Evolutionary conservation across 2,888 invertebrate species (phyloP).

Genomic region (Drosophila pegasa): DNA sequence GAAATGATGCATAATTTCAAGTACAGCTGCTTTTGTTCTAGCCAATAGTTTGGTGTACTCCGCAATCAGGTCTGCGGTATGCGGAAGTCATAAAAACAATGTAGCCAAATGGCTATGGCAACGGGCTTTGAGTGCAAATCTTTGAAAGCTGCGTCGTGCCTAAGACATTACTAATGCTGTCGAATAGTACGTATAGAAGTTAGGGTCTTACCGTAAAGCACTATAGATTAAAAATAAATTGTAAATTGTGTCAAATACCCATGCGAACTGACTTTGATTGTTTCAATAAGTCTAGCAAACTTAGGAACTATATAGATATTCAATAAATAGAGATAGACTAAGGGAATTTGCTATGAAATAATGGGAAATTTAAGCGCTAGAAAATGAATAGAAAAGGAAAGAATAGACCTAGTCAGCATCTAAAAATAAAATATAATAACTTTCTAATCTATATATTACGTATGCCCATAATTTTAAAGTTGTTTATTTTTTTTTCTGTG

Average conservation of each 20-base stretch:
- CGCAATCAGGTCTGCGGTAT: slow-evolving; percentile 10
- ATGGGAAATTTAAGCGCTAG: not conserved
- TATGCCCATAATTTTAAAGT: not conserved
- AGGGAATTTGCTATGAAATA: not conserved
- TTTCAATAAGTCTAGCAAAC: not conserved
- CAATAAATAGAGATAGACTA: not conserved
- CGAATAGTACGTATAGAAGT: not conserved
- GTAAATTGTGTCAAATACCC: too few relatives aligned
- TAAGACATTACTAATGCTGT: not conserved
- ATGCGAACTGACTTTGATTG: not conserved
- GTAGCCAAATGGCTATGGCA: slow-evolving; percentile 35
- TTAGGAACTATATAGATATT: not conserved
- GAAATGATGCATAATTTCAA: slow-evolving; percentile 61
- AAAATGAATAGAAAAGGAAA: not conserved
- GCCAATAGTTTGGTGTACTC: slow-evolving; percentile 15
- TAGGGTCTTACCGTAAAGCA: too few relatives aligned
- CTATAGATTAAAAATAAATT: too few relatives aligned
- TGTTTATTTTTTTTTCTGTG: slow-evolving; percentile 18
- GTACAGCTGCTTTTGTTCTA: slow-evolving; percentile 48
- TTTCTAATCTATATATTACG: slow-evolving; percentile 28
- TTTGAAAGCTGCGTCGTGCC: not conserved
- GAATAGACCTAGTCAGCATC: not conserved
- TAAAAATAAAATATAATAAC: slow-evolving; percentile 5
- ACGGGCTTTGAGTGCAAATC: slow-evolving; percentile 13
- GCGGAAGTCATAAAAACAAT: slow-evolving; percentile 37